phyloP scores from a whole-genome alignment of 1,140 invertebrate genomes.

The Lasioglossum baleicum region DNA sequence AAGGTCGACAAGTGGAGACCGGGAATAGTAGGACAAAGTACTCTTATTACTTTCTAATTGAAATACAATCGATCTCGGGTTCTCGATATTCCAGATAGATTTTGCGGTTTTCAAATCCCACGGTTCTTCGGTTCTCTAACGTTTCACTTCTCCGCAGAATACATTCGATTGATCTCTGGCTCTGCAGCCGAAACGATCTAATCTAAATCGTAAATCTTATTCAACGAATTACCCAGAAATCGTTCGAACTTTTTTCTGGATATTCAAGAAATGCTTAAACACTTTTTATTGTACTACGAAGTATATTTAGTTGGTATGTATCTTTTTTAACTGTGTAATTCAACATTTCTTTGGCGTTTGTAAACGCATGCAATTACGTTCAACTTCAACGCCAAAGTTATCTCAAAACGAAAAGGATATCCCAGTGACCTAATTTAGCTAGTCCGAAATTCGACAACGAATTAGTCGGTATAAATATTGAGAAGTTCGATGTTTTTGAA shows the following conservation, averaged over 20 bases:
- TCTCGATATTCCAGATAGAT: constrained; percentile 6
- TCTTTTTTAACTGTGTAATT: neutral
- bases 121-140: neutral
- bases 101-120: constrained; percentile 4
- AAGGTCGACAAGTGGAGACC: constrained; percentile 39
- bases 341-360: neutral
- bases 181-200: no score
- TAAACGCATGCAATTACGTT: neutral
- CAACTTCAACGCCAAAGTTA: no score
- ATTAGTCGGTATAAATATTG: no score
- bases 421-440: neutral
- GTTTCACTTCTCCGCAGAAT: no score
- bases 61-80: constrained; percentile 26
- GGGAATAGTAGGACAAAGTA: constrained; percentile 24
- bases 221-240: neutral
- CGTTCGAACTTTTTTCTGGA: no score
- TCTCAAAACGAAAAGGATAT: neutral
- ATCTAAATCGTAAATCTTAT: neutral
- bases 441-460: neutral
- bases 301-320: neutral
- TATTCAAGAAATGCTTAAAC: neutral
- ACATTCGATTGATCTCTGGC: neutral
- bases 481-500: neutral
- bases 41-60: constrained; percentile 43
- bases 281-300: neutral